Evolutionary conservation across 1,140 invertebrate genomes (phyloP).

Genomic region (Aricia agestis): DNA sequence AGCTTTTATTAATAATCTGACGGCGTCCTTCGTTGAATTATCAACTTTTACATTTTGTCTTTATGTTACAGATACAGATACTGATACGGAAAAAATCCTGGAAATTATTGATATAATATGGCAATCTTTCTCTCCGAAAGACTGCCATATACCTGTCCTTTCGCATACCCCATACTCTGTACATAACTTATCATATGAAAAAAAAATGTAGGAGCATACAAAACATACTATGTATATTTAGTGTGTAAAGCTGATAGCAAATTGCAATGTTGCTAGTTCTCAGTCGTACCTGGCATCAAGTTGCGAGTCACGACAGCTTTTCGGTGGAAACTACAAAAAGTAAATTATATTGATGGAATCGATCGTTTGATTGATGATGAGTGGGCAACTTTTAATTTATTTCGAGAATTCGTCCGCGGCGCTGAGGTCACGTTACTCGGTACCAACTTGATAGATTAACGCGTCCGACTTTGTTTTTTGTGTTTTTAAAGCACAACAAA

Average conservation of each 20-base stretch:
- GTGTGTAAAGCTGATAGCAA: background rate
- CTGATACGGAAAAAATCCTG: too few species aligned
- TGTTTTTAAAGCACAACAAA: background rate
- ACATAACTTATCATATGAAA: too few species aligned
- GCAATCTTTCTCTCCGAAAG: too few species aligned
- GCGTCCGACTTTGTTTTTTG: background rate
- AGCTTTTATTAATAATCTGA: too few species aligned
- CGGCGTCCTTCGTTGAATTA: too few species aligned
- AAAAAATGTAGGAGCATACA: too few species aligned
- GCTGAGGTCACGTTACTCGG: constrained; percentile 42
- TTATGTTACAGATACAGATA: too few species aligned
- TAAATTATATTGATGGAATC: constrained; percentile 75
- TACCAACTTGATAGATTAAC: constrained; percentile 30
- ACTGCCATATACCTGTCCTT: too few species aligned
- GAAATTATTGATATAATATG: too few species aligned
- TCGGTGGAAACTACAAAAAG: constrained; percentile 73
- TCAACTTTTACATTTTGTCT: too few species aligned
- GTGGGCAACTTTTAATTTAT: constrained; percentile 74
- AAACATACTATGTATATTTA: too few species aligned
- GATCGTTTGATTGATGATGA: constrained; percentile 74
- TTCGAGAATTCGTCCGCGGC: constrained; percentile 63
- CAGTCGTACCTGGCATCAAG: constrained; percentile 54
- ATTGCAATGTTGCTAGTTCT: background rate
- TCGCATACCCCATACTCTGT: too few species aligned
- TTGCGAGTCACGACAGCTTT: constrained; percentile 69